Evolutionary conservation across 2,888 invertebrate species (phyloP).

Genomic region (Drosophila lacicola): DNA sequence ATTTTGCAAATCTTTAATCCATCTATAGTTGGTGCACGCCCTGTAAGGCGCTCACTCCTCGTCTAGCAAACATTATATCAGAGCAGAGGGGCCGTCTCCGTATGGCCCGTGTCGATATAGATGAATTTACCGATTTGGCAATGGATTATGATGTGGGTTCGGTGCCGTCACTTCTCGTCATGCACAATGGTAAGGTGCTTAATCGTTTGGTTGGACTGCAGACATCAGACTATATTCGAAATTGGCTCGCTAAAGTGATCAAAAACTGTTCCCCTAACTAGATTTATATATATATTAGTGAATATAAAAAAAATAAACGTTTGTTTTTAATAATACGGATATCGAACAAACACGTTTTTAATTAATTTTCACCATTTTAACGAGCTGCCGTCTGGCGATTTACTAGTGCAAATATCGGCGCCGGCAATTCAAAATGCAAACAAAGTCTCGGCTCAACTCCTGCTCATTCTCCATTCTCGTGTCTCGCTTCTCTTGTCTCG

Average conservation of each 20-base stretch:
- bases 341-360: conserved; percentile 65
- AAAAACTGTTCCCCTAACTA: conserved; percentile 17
- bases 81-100: conserved; percentile 92
- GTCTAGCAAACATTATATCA: conserved; percentile 93
- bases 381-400: conserved; percentile 52
- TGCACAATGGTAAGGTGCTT: conserved; percentile 94
- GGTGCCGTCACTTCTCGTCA: conserved; percentile 94
- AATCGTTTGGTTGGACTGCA: conserved; percentile 94
- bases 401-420: conserved; percentile 56
- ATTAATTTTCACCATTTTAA: conserved; percentile 69
- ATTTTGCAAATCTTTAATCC: neutral
- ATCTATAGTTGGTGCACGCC: conserved; percentile 96
- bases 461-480: neutral
- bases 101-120: conserved; percentile 97
- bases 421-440: conserved; percentile 78
- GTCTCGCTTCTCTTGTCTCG: conserved; percentile 16
- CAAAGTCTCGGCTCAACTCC: conserved; percentile 51
- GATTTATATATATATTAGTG: neutral
- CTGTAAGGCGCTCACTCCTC: conserved; percentile 94
- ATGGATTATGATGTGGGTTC: conserved; percentile 93
- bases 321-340: neutral
- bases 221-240: conserved; percentile 93
- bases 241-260: conserved; percentile 88
- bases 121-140: conserved; percentile 94
- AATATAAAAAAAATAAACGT: conserved; percentile 2